Evolutionary conservation across 37 sponge, comb jelly and placozoan genomes (phyloP), one percentile per base, ranked within the genome.

Genomic region (Spongilla lacustris): DNA sequence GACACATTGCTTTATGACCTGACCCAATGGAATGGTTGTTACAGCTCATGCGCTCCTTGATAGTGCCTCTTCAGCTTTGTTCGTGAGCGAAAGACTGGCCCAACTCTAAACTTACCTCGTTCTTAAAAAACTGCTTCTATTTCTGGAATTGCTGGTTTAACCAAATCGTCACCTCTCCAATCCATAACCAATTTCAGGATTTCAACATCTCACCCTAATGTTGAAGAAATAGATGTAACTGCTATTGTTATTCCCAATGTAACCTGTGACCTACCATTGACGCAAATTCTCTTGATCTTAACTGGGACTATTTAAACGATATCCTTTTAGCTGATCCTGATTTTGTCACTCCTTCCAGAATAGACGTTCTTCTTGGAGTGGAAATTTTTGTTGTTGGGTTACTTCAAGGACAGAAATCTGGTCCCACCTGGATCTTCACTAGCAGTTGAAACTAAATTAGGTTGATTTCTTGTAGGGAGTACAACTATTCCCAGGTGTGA

Each of bases 81-180:
- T 87, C 36, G 82, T 81, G 14, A 75, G 76, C 0, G 82, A 87
- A 37, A 50, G 83, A 5, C 71, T 88, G 17, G 77, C 89, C 36
- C 70, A 82, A 9, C n/a, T 41, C 69, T 87, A 8, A 68, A 26
- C 74, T 69, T 87, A 8, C 81, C 49, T 36, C 81, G 75, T 12
- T 58, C 31, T 58, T 24, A 32, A 12, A 81, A 87, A 32, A 68
- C 27, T 67, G 69, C 76, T 5, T 81, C 25, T 49, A 82, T 88
- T 27, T 88, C 50, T 30, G 89, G 89, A n/a, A 69, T 88, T 25
- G 89, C 89, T 48, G 82, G 88, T 75, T 32, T 87, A 1, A 17
- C 81, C 6, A 75, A 81, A 28, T 36, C 25, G 4, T 46, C 79
- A 26, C 24, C 66, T 49, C 22, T 78, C 25, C 81, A 87, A 69